Evolutionary conservation across 2,113 vertebrate species (phyloP).

Genomic region (Pseudorectes ferrugineus): DNA sequence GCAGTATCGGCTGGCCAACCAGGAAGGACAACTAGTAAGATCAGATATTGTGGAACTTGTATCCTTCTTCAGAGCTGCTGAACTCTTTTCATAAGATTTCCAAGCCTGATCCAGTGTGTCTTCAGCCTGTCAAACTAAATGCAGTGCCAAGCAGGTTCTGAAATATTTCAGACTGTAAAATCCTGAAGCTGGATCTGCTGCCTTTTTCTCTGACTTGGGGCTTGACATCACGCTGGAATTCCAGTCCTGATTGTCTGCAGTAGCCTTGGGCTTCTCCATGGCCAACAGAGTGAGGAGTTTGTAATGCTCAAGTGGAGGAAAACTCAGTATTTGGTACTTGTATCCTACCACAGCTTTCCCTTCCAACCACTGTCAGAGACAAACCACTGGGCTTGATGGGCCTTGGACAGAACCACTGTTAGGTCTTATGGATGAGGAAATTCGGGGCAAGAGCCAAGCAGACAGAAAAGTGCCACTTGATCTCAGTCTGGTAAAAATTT

Average conservation of each 20-base stretch:
- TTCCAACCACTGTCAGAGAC: neutral
- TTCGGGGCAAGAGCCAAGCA: neutral
- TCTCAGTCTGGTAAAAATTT: neutral
- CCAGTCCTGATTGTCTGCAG: neutral
- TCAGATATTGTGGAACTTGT: neutral
- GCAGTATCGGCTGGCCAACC: neutral
- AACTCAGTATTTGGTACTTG: neutral
- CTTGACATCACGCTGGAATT: neutral
- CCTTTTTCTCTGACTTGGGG: neutral
- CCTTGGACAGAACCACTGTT: neutral
- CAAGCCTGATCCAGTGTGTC: neutral
- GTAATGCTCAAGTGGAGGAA: neutral
- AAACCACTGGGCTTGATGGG: neutral
- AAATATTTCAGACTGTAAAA: neutral
- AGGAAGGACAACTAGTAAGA: neutral
- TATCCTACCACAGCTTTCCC: neutral
- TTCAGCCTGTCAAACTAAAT: neutral
- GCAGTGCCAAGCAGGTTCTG: neutral
- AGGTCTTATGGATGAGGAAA: neutral
- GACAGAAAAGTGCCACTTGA: neutral
- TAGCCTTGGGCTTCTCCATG: neutral
- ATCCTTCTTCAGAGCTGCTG: neutral
- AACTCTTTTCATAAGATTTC: neutral
- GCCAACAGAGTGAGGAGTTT: neutral
- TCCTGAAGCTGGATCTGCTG: neutral